Conservation (phyloP, 2,113 vertebrate genomes). For the Phaethon lepturus region DNA sequence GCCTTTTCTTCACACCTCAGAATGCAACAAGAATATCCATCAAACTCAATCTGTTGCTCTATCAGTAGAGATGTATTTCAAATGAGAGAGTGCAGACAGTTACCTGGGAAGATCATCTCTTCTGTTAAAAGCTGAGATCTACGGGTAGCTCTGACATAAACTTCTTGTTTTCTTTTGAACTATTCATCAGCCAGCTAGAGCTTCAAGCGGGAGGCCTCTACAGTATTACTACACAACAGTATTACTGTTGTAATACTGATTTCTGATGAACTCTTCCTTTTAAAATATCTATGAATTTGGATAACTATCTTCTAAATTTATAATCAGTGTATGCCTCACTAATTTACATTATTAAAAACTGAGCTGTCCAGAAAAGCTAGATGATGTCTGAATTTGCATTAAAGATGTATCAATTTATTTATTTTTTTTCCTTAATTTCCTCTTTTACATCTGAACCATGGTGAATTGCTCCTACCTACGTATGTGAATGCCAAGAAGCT, state of each 20-base stretch:
- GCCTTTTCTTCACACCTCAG: slow-evolving; percentile 80
- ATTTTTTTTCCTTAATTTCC: neutral
- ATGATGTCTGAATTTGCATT: neutral
- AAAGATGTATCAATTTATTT: neutral
- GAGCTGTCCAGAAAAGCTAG: neutral
- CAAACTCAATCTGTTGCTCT: slow-evolving; percentile 77
- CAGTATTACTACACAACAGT: no score
- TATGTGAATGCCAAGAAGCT: neutral
- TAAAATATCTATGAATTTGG: slow-evolving; percentile 2
- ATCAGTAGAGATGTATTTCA: slow-evolving; percentile 65
- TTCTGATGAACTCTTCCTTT: neutral
- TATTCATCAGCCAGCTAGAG: neutral
- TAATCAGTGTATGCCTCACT: neutral
- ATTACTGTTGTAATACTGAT: neutral
- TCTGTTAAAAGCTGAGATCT: slow-evolving; percentile 2
- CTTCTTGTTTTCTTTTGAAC: slow-evolving; percentile 49
- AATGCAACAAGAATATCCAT: slow-evolving; percentile 75
- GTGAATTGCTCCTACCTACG: neutral
- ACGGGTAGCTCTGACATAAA: neutral
- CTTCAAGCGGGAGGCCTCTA: neutral
- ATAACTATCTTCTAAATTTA: neutral
- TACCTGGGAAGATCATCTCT: slow-evolving; percentile 61
- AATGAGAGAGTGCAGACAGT: slow-evolving; percentile 36
- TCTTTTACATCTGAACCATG: neutral
- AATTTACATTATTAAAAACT: neutral